phyloP scores from a whole-genome alignment of 1,140 invertebrate species.

The Trissolcus basalis region DNA sequence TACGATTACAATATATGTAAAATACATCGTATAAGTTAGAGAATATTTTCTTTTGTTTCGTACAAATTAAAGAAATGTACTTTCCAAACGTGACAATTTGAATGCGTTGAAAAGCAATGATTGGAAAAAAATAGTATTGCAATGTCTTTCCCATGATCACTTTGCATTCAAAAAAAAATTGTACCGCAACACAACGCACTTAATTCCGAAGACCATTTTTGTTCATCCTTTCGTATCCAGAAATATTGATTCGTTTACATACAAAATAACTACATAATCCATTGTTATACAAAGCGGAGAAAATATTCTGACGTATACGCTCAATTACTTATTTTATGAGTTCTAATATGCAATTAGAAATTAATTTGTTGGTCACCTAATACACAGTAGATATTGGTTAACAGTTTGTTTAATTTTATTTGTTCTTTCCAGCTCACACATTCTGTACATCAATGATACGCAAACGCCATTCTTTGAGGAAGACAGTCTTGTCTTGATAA shows the following conservation, averaged over 20 bases:
- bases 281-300: no score
- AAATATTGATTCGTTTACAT: no score
- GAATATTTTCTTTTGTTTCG: conserved; percentile 24
- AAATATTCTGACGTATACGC: no score
- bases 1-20: conserved; percentile 51
- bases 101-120: conserved; percentile 15
- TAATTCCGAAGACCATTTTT: no score
- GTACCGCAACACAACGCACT: no score
- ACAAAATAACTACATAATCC: no score
- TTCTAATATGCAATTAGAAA: no score
- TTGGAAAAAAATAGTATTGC: conserved; percentile 6
- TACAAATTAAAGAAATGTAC: conserved; percentile 38
- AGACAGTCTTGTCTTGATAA: conserved; percentile 69
- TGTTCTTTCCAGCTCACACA: conserved; percentile 18
- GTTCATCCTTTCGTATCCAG: no score
- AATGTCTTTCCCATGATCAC: conserved; percentile 14
- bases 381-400: no score
- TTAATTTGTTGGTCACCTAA: no score
- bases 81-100: conserved; percentile 32
- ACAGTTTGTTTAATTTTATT: no score
- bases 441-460: conserved; percentile 46
- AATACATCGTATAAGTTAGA: conserved; percentile 47
- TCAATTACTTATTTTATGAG: no score
- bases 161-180: conserved; percentile 10
- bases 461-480: conserved; percentile 67